phyloP scores from a whole-genome alignment of 1,140 invertebrate species.

The Phthorimaea operculella region DNA sequence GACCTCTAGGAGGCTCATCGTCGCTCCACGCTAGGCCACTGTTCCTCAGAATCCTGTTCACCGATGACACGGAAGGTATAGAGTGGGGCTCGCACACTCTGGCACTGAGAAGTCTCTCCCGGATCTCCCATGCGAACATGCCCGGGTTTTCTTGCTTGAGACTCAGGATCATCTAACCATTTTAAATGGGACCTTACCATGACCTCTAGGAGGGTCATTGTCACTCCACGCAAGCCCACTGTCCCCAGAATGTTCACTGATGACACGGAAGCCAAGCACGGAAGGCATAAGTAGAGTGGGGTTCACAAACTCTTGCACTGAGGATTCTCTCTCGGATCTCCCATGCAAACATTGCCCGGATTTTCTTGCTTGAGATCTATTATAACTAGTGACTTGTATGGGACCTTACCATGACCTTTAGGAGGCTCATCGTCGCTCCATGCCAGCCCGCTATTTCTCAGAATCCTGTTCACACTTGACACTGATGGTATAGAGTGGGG shows the following conservation, averaged over 20 bases:
- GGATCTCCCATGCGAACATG: slow-evolving; percentile 89
- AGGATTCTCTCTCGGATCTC: slow-evolving; percentile 90
- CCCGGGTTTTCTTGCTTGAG: slow-evolving; percentile 92
- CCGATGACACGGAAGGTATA: slow-evolving; percentile 93
- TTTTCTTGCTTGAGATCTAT: slow-evolving; percentile 93
- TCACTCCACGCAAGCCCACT: slow-evolving; percentile 76
- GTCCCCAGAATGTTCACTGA: slow-evolving; percentile 94
- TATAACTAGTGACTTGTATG: too few species aligned
- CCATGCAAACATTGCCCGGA: slow-evolving; percentile 92
- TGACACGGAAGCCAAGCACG: slow-evolving; percentile 93
- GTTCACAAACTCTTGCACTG: slow-evolving; percentile 86
- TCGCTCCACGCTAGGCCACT: slow-evolving; percentile 77
- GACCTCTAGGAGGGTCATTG: slow-evolving; percentile 46
- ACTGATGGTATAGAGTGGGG: slow-evolving; percentile 90
- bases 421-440: slow-evolving; percentile 70
- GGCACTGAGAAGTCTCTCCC: too few species aligned
- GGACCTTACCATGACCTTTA: slow-evolving; percentile 19
- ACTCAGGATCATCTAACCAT: slow-evolving; percentile 84
- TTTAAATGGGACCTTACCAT: slow-evolving; percentile 12
- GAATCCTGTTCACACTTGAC: slow-evolving; percentile 93
- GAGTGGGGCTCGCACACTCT: slow-evolving; percentile 69
- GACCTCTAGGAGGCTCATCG: slow-evolving; percentile 48
- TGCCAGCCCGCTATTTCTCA: slow-evolving; percentile 84
- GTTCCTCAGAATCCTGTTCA: slow-evolving; percentile 93
- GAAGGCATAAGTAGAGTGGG: too few species aligned